Conservation (phyloP, 1,140 invertebrate species). For the Hyposmocoma kahamanoa region DNA sequence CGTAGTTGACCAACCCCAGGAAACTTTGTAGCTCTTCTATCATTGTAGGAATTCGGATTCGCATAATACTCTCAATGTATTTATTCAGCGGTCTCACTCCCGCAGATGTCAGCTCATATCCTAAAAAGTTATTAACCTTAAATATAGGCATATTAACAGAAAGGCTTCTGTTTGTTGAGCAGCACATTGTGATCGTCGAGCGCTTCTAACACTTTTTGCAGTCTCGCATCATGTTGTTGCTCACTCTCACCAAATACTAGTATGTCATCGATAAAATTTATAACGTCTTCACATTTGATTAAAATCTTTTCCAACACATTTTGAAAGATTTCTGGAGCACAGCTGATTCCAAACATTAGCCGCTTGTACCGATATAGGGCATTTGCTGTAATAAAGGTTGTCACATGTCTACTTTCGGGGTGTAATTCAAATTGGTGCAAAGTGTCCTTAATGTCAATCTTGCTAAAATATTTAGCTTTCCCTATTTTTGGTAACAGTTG, state of each 20-base stretch:
- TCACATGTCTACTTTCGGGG: constrained; percentile 1
- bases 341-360: constrained; percentile 12
- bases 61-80: constrained; percentile 12
- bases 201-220: constrained; percentile 17
- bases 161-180: constrained; percentile 20
- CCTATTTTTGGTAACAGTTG: constrained; percentile 10
- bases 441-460: constrained; percentile 3
- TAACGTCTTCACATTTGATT: constrained; percentile 13
- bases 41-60: constrained; percentile 15
- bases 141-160: too few species aligned
- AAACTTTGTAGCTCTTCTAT: constrained; percentile 30
- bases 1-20: constrained; percentile 30
- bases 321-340: constrained; percentile 15
- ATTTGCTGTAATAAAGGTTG: constrained; percentile 7
- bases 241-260: constrained; percentile 20
- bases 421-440: constrained; percentile 6
- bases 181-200: constrained; percentile 19
- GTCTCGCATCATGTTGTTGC: constrained; percentile 25
- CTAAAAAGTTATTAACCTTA: too few species aligned
- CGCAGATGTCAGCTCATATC: constrained; percentile 18
- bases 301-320: constrained; percentile 24
- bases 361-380: constrained; percentile 9
- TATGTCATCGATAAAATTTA: constrained; percentile 11
- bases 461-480: constrained; percentile 9
- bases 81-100: constrained; percentile 19